Conservation (phyloP, 2,888 invertebrate genomes). For the Callosobruchus maculatus region DNA sequence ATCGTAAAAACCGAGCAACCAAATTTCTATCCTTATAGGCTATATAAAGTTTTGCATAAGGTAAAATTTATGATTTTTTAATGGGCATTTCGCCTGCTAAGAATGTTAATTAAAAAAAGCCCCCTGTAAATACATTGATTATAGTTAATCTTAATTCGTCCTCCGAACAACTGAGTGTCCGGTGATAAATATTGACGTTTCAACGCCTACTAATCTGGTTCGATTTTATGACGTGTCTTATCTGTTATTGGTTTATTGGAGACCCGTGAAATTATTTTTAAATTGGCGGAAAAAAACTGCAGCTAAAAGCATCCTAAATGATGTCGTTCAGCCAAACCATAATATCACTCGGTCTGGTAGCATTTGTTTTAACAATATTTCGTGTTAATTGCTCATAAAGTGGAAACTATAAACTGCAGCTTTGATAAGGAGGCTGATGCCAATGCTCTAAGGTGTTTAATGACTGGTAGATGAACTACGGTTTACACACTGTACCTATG, state of each 20-base stretch:
- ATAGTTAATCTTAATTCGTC: constrained; percentile 12
- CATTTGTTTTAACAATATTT: background rate
- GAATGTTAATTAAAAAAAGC: constrained; percentile 15
- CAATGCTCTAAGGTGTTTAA: background rate
- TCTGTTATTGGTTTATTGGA: background rate
- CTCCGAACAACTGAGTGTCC: background rate
- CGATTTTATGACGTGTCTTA: background rate
- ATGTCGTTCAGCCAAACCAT: background rate
- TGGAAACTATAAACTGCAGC: background rate
- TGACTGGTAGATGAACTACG: no score
- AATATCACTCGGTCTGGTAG: background rate
- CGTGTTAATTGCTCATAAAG: background rate
- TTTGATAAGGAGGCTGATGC: background rate
- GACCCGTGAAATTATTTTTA: background rate
- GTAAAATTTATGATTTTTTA: background rate
- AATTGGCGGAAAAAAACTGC: background rate
- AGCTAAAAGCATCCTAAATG: background rate
- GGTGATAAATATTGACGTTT: background rate
- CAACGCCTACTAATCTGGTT: background rate
- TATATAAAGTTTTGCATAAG: background rate
- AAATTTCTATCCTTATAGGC: background rate
- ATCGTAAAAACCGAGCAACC: background rate
- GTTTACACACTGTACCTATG: no score
- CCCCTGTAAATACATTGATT: constrained; percentile 9
- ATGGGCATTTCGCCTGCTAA: background rate